These are phyloP conservation scores for Aphaenogaster ashmeadi DNA, from an alignment of 1,140 invertebrate genomes.

Conservation along the genomic window DNA sequence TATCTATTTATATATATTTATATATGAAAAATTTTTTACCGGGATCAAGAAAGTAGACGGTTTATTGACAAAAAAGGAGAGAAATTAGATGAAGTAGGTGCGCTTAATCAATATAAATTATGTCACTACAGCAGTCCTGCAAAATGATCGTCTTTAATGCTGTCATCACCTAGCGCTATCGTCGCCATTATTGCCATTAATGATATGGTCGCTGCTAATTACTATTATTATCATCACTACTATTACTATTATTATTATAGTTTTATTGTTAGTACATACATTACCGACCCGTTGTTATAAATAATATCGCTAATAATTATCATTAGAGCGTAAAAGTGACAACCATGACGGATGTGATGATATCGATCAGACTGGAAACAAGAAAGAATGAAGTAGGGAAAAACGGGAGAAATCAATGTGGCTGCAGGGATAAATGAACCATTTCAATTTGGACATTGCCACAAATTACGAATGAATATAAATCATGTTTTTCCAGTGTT, in stretches of 20 bases:
- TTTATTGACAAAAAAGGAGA: conserved; percentile 30
- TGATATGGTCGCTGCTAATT: conserved; percentile 46
- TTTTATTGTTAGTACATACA: conserved; percentile 54
- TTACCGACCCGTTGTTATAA: conserved; percentile 48
- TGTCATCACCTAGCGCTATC: conserved; percentile 21
- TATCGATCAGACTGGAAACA: neutral
- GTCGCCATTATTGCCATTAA: conserved; percentile 45
- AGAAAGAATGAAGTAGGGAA: neutral
- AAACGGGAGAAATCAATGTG: neutral
- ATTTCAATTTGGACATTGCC: neutral
- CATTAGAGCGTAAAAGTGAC: conserved; percentile 42
- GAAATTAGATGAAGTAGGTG: conserved; percentile 60
- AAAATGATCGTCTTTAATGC: conserved; percentile 56
- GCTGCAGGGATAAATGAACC: neutral
- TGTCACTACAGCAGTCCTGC: conserved; percentile 29
- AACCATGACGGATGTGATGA: conserved; percentile 22
- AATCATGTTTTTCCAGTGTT: neutral
- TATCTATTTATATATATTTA: no score
- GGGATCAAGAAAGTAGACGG: conserved; percentile 42
- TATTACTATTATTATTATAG: conserved; percentile 63
- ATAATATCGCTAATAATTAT: conserved; percentile 47
- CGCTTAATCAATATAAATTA: conserved; percentile 62
- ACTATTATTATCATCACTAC: conserved; percentile 43
- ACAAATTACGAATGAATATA: conserved; percentile 1
- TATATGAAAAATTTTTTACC: no score